Evolutionary conservation across 2,888 invertebrate genomes (phyloP), one percentile per base, ranked within the genome.

Genomic region (Norana najaformis): DNA sequence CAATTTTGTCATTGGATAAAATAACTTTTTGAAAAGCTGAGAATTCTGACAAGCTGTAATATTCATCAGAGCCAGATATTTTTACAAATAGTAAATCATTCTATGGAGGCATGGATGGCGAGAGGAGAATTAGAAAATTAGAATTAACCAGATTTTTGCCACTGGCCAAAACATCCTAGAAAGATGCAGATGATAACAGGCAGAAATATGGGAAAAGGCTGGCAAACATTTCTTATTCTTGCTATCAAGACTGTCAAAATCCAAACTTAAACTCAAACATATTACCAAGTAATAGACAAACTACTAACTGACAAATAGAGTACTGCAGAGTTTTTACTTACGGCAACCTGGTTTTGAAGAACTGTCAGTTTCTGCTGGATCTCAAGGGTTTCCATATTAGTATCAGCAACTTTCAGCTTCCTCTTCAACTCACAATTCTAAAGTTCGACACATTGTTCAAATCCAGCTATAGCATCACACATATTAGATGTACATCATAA

Each of bases 401-500:
- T 4, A 85, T 35, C 85, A 36, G 11, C 85, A n/a, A 35, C 35
- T 36, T 37, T 85, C 37, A 36, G 35, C 37, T 85, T 85, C 85
- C 85, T 85, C 85, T 85, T 85, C 30, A 85, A 36, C 23, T 85
- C 85, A 16, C 14, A 35, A 36, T 85, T 85, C 85, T 85, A 85
- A 85, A 35, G 35, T n/a, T 69, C 30, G 18, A 47, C 18, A 47
- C 20, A 47, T 47, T 47, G 20, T 47, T 47, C 3, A 8, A 47
- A 69, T 53, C 3, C 23, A 30, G 53, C 30, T 30, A 53, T 3
- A 30, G 23, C 53, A 53, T 30, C 23, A 53, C 30, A 30, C n/a
- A n/a, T n/a, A n/a, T n/a, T n/a, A n/a, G n/a, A n/a, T n/a, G n/a
- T n/a, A n/a, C n/a, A n/a, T n/a, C n/a, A n/a, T n/a, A n/a, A n/a